Evolutionary conservation across 1,140 invertebrate species (phyloP), one percentile per base, ranked within the genome.

Genomic region (Meloidogyne hapla): DNA sequence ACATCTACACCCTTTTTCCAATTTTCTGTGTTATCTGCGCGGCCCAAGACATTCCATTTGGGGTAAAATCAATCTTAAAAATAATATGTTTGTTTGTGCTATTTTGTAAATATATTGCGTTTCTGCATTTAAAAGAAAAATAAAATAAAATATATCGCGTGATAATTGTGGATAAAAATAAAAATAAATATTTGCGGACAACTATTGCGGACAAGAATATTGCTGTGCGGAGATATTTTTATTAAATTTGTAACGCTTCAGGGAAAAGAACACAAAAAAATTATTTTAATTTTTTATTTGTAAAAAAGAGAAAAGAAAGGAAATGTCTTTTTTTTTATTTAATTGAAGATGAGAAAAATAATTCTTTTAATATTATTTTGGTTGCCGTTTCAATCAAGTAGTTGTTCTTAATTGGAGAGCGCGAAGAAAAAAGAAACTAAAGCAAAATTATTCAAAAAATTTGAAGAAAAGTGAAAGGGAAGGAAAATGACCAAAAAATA

Each of bases 1-100:
- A 56, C 18, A 56, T 56, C 48, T n/a, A 56, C 18, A 21, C 33
- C 33, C 33, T 33, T 8, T 33, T 33, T 33, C 9, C 33, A 4
- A 33, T 6, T 33, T 33, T 33, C 33, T 33, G 33, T 33, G 33
- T 33, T 33, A 33, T 48, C 45, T 48, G n/a, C 48, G 48, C 48
- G n/a, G n/a, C n/a, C n/a, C 6, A 33, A 56, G 18, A 56, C 18
- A 56, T 56, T 56, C 48, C 48, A 56, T n/a, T 56, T 56, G 6
- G 18, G 48, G 48, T 56, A 56, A 56, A 56, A 56, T 56, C 48
- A 56, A 56, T 56, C 48, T 56, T 56, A 56, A 56, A 56, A 56
- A 56, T 45, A 45, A 45, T 45, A 45, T n/a, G n/a, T n/a, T n/a
- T 56, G 18, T 56, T n/a, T 56, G 18, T 56, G 18, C 48, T 56